Conservation (phyloP, 2,113 vertebrate genomes). For the Rhinopomastus cyanomelas region DNA sequence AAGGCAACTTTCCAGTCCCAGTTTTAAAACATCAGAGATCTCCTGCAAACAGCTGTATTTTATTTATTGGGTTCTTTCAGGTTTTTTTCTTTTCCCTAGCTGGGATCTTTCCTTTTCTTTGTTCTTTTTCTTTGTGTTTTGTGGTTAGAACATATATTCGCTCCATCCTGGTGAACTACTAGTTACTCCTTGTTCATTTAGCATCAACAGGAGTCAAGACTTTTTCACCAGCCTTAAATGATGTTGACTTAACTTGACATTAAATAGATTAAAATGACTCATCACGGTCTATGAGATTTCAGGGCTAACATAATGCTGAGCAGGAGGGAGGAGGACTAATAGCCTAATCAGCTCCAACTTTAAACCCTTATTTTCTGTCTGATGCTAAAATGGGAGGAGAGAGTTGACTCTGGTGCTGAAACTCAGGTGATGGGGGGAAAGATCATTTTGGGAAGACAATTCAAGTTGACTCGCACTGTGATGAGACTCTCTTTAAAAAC, state of each 20-base stretch:
- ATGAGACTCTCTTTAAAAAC: conserved; percentile 49
- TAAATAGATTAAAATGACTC: background rate
- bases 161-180: background rate
- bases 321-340: background rate
- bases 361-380: background rate
- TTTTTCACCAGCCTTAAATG: background rate
- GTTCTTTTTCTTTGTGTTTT: background rate
- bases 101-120: background rate
- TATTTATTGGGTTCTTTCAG: background rate
- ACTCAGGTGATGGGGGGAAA: background rate
- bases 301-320: background rate
- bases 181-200: background rate
- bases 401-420: background rate
- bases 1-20: background rate
- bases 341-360: background rate
- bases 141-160: background rate
- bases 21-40: conserved; percentile 19
- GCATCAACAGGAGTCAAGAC: background rate
- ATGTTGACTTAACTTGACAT: background rate
- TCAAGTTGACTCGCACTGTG: conserved; percentile 44
- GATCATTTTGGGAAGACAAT: background rate
- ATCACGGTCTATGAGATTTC: background rate
- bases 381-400: background rate
- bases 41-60: conserved; percentile 39
- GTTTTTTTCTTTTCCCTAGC: background rate